Evolutionary conservation across 2,797 vertebrate species (phyloP), one percentile per base, ranked within the genome.

Genomic region (Myoxocephalus aenaeus): DNA sequence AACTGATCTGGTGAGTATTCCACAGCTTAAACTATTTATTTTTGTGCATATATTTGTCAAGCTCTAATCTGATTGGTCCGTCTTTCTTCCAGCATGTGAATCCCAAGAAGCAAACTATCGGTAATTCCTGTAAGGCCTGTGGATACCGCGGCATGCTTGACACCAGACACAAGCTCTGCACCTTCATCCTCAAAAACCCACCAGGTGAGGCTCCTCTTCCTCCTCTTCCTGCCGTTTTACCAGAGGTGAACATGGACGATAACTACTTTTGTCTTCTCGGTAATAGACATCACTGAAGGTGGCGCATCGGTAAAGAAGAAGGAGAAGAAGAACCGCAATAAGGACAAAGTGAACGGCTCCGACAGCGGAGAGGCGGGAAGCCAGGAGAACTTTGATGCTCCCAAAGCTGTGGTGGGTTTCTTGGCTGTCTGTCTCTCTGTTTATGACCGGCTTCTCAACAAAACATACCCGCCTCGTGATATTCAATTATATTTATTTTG

Each of bases 151-250:
- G 98, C 96, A 99, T 99, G 97, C 96, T 99, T 79, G 98, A 99
- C 95, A 99, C 97, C 90, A 96, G 97, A 93, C 98, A 99, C 96
- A 99, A 99, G 94, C 98, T 99, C 93, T 99, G 98, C 95, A 99
- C 98, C 11, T 99, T 99, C 96, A 99, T 99, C 95, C 98, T 99
- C 92, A 99, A 99, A 96, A 99, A 99, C 93, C 98, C 98, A 95
- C 98, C 98, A 91, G 98, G 98, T 99, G 91, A 96, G 95, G 36
- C 1, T 13, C 12, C n/a, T 15, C 36, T 9, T 7, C 34, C 32
- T 34, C 32, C 34, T 34, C 34, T 8, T 13, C 40, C 40, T 11
- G 38, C 9, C 12, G 14, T 40, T n/a, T 22, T 2, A n/a, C 12
- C 7, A 22, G 34, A 22, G 20, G n/a, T 13, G 3, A 57, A 53